Evolutionary conservation across 2,113 vertebrate genomes (phyloP), one percentile per base, ranked within the genome.

Genomic region (Eonycteris spelaea): DNA sequence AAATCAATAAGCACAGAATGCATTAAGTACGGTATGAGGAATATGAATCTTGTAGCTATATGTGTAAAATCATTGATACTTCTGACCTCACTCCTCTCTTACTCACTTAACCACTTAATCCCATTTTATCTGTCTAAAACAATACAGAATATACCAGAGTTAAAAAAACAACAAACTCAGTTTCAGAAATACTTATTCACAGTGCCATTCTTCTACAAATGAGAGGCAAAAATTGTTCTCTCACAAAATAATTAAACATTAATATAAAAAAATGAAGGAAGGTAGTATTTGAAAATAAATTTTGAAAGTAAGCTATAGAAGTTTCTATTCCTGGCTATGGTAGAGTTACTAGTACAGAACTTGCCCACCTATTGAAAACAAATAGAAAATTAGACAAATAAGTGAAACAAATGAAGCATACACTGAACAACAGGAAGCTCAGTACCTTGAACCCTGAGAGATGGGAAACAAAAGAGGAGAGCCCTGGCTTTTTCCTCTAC

Each of bases 1-100:
- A 89, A 93, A 96, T 97, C 90, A 96, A 95, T 95, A 97, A 97
- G n/a, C 82, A 91, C 38, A 65, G 86, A 96, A 83, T 80, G 67
- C 18, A 70, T 96, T 90, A 95, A 45, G 40, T 91, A 61, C 48
- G 92, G 6, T 51, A 53, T 33, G 55, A 97, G 57, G 53, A 93
- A 92, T 53, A 45, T 55, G 55, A 86, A 96, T 94, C 5, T 79
- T 73, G 21, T 6, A 80, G 28, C 48, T 35, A 22, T 8, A 71
- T 22, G 33, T 83, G 77, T 38, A 80, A 30, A 13, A 74, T 94
- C 75, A 90, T 9, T 59, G 59, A 71, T 61, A 43, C 38, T 94
- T 93, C 95, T 91, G 80, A 57, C 15, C 48, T 78, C 7, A 83
- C 4, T 67, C 3, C 16, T 73, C 78, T 95, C 73, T 94, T 53